phyloP scores from a whole-genome alignment of 2,888 invertebrate species.

The Abscondita cerata region DNA sequence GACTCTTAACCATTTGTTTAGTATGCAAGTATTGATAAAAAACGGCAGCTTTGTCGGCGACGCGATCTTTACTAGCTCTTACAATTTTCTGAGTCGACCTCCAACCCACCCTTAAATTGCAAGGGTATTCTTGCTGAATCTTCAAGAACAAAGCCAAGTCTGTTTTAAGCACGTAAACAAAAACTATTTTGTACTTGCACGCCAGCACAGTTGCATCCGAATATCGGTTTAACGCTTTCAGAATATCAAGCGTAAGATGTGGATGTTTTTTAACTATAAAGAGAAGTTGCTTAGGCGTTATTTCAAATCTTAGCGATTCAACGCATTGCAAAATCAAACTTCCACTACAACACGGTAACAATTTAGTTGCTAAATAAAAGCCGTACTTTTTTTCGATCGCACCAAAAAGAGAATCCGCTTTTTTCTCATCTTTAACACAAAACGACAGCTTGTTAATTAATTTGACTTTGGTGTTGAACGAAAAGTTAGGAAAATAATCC shows the following conservation, averaged over 20 bases:
- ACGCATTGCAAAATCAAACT: constrained; percentile 7
- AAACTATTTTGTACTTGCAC: constrained; percentile 11
- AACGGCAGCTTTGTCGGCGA: constrained; percentile 8
- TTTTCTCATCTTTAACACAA: constrained; percentile 9
- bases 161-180: neutral
- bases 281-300: constrained; percentile 13
- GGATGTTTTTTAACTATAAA: constrained; percentile 16
- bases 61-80: constrained; percentile 9
- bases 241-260: neutral
- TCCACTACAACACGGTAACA: constrained; percentile 19
- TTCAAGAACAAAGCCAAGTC: constrained; percentile 12
- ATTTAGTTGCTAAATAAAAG: constrained; percentile 16
- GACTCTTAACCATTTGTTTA: constrained; percentile 19
- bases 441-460: constrained; percentile 19
- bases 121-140: constrained; percentile 1
- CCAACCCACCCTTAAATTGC: constrained; percentile 16
- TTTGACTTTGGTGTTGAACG: constrained; percentile 22
- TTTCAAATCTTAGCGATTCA: neutral
- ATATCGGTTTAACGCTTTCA: neutral
- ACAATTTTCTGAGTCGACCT: constrained; percentile 26
- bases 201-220: neutral
- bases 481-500: constrained; percentile 14
- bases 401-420: constrained; percentile 18
- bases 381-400: constrained; percentile 19
- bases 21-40: constrained; percentile 13